Conservation (phyloP, 2,797 vertebrate genomes). For the Otus scops region DNA sequence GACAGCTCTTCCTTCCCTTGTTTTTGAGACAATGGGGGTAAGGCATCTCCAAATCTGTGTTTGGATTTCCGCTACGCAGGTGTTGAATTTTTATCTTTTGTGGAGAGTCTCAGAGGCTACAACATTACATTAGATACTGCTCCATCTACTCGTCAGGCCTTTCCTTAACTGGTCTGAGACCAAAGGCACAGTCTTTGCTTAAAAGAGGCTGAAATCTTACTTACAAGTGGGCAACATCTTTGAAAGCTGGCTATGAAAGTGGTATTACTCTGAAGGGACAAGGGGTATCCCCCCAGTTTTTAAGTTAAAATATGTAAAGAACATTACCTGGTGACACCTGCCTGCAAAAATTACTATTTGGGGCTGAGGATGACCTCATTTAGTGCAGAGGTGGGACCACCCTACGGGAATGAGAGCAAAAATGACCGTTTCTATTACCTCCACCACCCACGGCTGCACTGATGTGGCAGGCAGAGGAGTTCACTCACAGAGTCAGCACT, state of each 20-base stretch:
- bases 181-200: background rate
- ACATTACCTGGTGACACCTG: background rate
- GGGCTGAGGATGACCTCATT: background rate
- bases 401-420: background rate
- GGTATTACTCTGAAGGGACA: background rate
- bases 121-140: background rate
- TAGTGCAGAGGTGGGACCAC: background rate
- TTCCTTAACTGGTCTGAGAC: background rate
- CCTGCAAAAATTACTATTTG: background rate
- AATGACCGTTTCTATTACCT: background rate
- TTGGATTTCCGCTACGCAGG: background rate
- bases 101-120: background rate
- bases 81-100: background rate
- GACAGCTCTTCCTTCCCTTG: background rate
- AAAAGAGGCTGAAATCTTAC: background rate
- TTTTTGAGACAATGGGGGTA: background rate
- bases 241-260: background rate
- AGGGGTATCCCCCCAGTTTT: background rate
- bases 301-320: background rate
- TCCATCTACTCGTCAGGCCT: background rate
- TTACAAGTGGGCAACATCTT: background rate
- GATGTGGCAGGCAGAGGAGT: background rate
- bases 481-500: background rate
- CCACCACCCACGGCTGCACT: background rate
- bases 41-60: background rate